Percentiles rank a stretch among this genome's conserved stretches.
phyloP scores from a whole-genome alignment of 2,113 vertebrate species.

The Oxyura jamaicensis region DNA sequence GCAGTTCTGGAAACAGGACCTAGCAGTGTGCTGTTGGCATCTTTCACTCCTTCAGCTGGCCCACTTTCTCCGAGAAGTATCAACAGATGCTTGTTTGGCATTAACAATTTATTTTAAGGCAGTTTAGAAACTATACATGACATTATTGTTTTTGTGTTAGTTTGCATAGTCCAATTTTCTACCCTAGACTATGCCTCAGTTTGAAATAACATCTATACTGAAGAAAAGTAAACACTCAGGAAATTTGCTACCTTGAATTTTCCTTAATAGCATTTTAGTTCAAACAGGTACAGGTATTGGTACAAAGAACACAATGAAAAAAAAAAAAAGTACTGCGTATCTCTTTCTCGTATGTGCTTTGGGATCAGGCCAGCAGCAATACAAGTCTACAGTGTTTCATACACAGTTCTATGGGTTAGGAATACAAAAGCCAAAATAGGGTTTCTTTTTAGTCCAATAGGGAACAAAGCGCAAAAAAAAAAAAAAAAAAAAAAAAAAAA shows the following conservation, averaged over 20 bases:
- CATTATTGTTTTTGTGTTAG: accelerated
- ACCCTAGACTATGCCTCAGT: accelerated
- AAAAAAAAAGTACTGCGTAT: not conserved
- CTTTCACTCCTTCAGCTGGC: not conserved
- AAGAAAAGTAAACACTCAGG: not conserved
- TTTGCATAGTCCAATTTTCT: not conserved
- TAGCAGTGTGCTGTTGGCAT: accelerated
- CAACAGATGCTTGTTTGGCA: not conserved
- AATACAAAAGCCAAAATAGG: not conserved
- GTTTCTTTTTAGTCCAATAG: not conserved
- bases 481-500: not conserved
- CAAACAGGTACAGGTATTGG: not conserved
- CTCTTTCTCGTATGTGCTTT: not conserved
- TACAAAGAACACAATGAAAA: not conserved
- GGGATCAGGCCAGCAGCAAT: not conserved
- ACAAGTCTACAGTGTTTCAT: not conserved
- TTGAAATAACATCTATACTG: not conserved
- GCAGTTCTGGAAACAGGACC: not conserved
- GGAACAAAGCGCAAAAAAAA: not conserved
- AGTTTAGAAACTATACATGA: accelerated
- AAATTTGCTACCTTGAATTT: not conserved
- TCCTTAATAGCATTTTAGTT: not conserved
- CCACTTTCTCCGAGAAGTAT: not conserved
- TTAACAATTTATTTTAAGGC: not conserved
- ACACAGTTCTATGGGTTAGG: not conserved